Percentiles rank a stretch among this genome's conserved stretches.
Evolutionary conservation across 2,888 invertebrate species (phyloP).

Genomic region (Hedya salicella): DNA sequence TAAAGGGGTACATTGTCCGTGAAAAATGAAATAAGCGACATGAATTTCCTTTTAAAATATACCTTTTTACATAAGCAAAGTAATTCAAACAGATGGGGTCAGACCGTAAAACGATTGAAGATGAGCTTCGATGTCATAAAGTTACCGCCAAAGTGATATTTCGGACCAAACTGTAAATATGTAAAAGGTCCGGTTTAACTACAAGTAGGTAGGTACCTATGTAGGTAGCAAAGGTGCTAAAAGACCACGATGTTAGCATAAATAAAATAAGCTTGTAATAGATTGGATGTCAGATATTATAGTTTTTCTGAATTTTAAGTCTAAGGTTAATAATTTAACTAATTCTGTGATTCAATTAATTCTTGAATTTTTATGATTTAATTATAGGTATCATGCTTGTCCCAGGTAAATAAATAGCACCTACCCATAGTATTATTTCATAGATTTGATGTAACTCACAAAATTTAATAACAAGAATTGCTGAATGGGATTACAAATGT

Average conservation of each 20-base stretch:
- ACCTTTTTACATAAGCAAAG: background rate
- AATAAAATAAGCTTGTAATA: background rate
- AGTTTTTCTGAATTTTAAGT: too few species aligned
- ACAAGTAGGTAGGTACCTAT: background rate
- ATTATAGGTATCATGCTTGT: too few species aligned
- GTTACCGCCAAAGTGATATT: constrained; percentile 58
- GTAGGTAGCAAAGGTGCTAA: too few species aligned
- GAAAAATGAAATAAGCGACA: constrained; percentile 2
- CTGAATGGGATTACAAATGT: too few species aligned
- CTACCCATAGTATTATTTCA: too few species aligned
- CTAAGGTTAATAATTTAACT: too few species aligned
- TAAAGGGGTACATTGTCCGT: constrained; percentile 63
- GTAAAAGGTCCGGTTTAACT: constrained; percentile 2
- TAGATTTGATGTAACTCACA: too few species aligned
- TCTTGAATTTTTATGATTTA: too few species aligned
- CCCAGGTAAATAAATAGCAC: too few species aligned
- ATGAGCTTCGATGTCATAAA: constrained; percentile 56
- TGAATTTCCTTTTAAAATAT: background rate
- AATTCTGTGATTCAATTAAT: too few species aligned
- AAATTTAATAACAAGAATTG: too few species aligned
- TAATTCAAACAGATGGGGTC: constrained; percentile 51
- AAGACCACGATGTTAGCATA: background rate
- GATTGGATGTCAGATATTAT: too few species aligned
- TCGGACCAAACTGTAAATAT: constrained; percentile 63
- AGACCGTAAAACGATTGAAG: constrained; percentile 72